A percentile compares a stretch with the other conserved stretches of the same genome.
Evolutionary conservation across 2,888 invertebrate species (phyloP).

Genomic region (Leptodirus hochenwartii): DNA sequence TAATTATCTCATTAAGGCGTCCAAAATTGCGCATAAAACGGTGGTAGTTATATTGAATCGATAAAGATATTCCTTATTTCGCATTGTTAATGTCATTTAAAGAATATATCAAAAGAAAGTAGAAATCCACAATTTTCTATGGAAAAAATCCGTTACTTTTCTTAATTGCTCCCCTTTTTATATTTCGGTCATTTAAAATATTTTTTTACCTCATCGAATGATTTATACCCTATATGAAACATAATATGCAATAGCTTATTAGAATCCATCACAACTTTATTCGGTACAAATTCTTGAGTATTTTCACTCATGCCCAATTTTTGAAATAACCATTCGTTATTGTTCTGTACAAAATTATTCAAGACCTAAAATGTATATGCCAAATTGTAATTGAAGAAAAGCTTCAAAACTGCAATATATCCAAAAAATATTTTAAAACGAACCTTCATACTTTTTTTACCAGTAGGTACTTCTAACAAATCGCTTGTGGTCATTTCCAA

Average conservation of each 20-base stretch:
- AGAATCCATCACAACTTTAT: constrained; percentile 19
- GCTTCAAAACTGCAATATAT: constrained; percentile 2
- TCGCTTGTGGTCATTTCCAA: constrained; percentile 41
- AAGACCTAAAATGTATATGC: constrained; percentile 33
- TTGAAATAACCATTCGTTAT: constrained; percentile 47
- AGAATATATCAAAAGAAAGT: too few relatives aligned
- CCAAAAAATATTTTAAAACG: constrained; percentile 2
- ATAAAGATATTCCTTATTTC: too few relatives aligned
- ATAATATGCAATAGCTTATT: constrained; percentile 50
- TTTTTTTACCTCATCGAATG: constrained; percentile 52
- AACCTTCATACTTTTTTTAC: constrained; percentile 34
- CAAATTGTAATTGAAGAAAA: constrained; percentile 4
- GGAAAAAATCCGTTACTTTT: constrained; percentile 4
- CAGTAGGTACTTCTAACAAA: constrained; percentile 39
- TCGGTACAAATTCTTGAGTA: constrained; percentile 22
- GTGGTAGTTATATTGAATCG: too few relatives aligned
- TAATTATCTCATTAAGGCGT: too few relatives aligned
- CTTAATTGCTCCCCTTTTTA: too few relatives aligned
- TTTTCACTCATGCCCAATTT: constrained; percentile 31
- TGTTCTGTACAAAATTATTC: constrained; percentile 49
- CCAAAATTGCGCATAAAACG: too few relatives aligned
- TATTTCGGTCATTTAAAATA: not conserved
- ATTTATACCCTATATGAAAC: constrained; percentile 59
- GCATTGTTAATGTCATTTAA: too few relatives aligned
- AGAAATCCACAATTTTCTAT: constrained; percentile 5